phyloP scores from a whole-genome alignment of 2,797 vertebrate genomes.

The Rallus crepitans region DNA sequence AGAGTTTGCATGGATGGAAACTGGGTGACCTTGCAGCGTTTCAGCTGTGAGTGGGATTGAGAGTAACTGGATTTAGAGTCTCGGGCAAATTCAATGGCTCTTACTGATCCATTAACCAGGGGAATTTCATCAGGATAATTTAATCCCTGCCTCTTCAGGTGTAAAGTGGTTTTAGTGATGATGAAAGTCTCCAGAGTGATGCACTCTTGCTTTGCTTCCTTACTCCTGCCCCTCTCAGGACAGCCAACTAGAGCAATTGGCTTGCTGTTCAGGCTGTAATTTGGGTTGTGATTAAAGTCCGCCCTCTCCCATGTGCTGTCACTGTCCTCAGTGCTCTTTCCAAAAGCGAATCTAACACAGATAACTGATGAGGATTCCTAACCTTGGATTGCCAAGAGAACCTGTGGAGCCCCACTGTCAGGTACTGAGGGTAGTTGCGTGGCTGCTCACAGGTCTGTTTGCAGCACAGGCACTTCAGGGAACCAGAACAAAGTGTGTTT shows the following conservation, averaged over 20 bases:
- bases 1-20: not conserved
- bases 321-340: not conserved
- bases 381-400: not conserved
- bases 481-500: not conserved
- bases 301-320: not conserved
- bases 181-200: not conserved
- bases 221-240: not conserved
- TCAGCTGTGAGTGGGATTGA: not conserved
- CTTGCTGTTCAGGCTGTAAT: not conserved
- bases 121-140: not conserved
- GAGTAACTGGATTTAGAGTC: not conserved
- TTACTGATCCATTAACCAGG: not conserved
- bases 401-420: fast-evolving
- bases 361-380: not conserved
- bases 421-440: not conserved
- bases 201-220: not conserved
- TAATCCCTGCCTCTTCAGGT: not conserved
- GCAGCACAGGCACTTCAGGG: not conserved
- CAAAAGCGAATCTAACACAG: not conserved
- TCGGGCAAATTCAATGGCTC: not conserved
- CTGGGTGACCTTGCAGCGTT: not conserved
- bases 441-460: not conserved
- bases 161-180: not conserved
- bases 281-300: not conserved
- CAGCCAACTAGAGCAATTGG: not conserved